These are phyloP conservation scores for Synanthedon myopaeformis DNA, from an alignment of 2,888 invertebrate genomes.

Conservation along the genomic window DNA sequence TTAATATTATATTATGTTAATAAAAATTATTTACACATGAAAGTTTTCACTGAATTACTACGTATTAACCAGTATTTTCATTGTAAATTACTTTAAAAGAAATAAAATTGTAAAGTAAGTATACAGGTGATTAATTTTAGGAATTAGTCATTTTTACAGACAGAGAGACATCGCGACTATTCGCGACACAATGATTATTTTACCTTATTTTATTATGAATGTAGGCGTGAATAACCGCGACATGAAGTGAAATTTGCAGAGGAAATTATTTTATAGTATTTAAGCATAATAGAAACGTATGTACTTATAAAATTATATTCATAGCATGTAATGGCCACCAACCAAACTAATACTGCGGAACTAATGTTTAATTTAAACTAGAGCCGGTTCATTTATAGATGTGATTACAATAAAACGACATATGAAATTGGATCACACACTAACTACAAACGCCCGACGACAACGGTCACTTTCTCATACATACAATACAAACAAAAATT, in stretches of 20 bases:
- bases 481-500: slow-evolving; percentile 45
- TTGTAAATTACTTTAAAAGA: not conserved
- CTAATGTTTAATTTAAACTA: slow-evolving; percentile 42
- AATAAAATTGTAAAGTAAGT: not conserved
- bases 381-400: slow-evolving; percentile 48
- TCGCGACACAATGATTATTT: not conserved
- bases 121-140: too few relatives aligned
- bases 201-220: slow-evolving; percentile 5
- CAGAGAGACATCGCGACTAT: too few relatives aligned
- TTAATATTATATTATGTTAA: too few relatives aligned
- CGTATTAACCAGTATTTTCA: not conserved
- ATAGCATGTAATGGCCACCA: slow-evolving; percentile 24
- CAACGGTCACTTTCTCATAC: slow-evolving; percentile 60
- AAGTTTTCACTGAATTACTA: too few relatives aligned
- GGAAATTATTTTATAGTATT: too few relatives aligned
- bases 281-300: not conserved
- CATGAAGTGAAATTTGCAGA: not conserved
- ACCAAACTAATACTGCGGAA: slow-evolving; percentile 35
- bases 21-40: too few relatives aligned
- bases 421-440: slow-evolving; percentile 51
- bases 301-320: not conserved
- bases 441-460: slow-evolving; percentile 29
- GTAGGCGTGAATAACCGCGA: slow-evolving; percentile 27
- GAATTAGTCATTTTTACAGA: too few relatives aligned
- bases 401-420: slow-evolving; percentile 38